Base-by-base conservation (phyloP, 2,888 invertebrate genomes). In the Nemotelus nigrinus region DNA sequence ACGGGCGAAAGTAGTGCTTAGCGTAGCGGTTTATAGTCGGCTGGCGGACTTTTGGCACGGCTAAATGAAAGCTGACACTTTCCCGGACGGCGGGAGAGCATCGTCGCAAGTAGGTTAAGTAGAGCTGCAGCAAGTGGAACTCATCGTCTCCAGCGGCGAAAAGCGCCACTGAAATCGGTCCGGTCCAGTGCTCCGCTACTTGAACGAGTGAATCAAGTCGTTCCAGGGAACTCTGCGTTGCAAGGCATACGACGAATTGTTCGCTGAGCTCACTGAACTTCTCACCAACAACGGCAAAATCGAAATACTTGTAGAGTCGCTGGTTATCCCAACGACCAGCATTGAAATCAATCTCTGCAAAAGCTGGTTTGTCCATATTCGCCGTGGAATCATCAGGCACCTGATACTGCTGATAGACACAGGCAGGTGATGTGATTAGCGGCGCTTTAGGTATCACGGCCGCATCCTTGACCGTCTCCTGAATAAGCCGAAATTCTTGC, bases 171-270 rank as follows among this genome's bases (percentile, higher is more conserved):
- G 96, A 96, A 82, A 97, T 93, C 0, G 96, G 94, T 0, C 96
- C 96, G 5, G 91, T 90, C 96, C 96, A 96, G 82, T 95, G 93
- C 68, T 92, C 90, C 0, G 94, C 93, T 57, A 95, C 94, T 82
- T 93, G 92, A 0, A 94, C 90, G 39, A 96, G 85, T 58, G 95
- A 94, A 81, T 91, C 90, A 6, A 97, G 86, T 79, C 95, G 91
- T 83, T 96, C 96, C 71, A 96, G 89, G 0, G 96, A 96, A 82
- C 93, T 93, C 85, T 96, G 96, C 0, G 96, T 96, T 0, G 96
- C 96, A 78, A 96, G 86, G 82, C 94, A 94, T 10, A 94, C 92
- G 39, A 88, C 87, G 78, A 89, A 89, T 10, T 87, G 85, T n/a
- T 89, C 85, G 10, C 91, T 92, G 3, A 92, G 83, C 41, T 90